phyloP scores from a whole-genome alignment of 2,888 invertebrate species.

The Dasysyrphus tricinctus region DNA sequence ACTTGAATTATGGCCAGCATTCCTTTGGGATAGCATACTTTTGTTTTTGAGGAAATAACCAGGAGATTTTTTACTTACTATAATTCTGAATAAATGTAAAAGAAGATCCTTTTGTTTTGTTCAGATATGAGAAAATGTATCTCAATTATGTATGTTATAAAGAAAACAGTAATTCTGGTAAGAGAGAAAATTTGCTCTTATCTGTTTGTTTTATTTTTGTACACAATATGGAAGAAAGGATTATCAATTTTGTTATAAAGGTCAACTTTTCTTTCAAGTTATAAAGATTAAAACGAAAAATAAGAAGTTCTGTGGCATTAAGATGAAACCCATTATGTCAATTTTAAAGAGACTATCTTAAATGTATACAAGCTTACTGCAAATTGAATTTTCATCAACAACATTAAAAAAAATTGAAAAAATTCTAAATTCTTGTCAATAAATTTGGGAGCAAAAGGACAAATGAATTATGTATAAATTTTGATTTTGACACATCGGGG shows the following conservation, averaged over 20 bases:
- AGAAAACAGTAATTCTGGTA: not conserved
- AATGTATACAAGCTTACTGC: too few relatives aligned
- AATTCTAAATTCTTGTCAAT: too few relatives aligned
- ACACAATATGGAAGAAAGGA: not conserved
- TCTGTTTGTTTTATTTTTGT: not conserved
- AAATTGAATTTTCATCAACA: too few relatives aligned
- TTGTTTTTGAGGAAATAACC: slow-evolving; percentile 7
- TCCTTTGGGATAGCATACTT: slow-evolving; percentile 11
- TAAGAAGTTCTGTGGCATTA: not conserved
- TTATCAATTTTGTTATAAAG: not conserved
- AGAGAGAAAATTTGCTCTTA: not conserved
- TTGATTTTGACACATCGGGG: too few relatives aligned
- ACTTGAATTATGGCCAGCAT: slow-evolving; percentile 53
- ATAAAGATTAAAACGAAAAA: not conserved
- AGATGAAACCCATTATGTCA: too few relatives aligned
- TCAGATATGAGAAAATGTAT: not conserved
- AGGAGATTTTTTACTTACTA: not conserved
- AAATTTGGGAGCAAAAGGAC: too few relatives aligned
- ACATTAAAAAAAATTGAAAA: too few relatives aligned
- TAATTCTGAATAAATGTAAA: not conserved
- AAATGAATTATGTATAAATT: too few relatives aligned
- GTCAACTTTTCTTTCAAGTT: not conserved
- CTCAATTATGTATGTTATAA: slow-evolving; percentile 15
- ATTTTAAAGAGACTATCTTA: too few relatives aligned
- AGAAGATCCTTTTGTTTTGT: not conserved